Evolutionary conservation across 2,888 invertebrate species (phyloP).

Genomic region (Polydrusus pterygomalis): DNA sequence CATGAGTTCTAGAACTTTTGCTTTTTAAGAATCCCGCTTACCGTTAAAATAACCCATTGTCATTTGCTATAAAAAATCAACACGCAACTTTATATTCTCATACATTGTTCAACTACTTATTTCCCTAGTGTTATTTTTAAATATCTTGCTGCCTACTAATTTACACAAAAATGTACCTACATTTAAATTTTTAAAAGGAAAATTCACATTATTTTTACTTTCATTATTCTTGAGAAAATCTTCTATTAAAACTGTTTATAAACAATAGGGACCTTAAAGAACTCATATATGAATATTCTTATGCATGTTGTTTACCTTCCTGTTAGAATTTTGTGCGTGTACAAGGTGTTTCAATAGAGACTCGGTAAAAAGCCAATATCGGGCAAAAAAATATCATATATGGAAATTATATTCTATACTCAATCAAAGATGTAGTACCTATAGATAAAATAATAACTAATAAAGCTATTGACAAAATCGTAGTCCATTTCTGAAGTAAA

Average conservation of each 20-base stretch:
- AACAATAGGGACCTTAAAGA: conserved; percentile 2
- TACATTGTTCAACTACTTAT: neutral
- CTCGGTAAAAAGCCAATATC: too few species aligned
- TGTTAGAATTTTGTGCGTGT: neutral
- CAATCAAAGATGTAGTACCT: too few species aligned
- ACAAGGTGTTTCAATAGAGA: neutral
- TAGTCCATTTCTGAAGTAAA: too few species aligned
- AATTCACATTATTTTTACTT: conserved; percentile 16
- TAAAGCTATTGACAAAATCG: too few species aligned
- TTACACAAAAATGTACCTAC: neutral
- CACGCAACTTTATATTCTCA: neutral
- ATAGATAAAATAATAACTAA: too few species aligned
- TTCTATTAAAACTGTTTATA: neutral
- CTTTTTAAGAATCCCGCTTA: too few species aligned
- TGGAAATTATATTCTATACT: too few species aligned
- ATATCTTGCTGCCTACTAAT: neutral
- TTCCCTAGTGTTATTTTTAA: neutral
- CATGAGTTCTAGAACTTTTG: too few species aligned
- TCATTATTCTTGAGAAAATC: conserved; percentile 18
- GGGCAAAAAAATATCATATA: too few species aligned
- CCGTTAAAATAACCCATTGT: too few species aligned
- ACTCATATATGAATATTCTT: conserved; percentile 15
- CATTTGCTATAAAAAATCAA: neutral
- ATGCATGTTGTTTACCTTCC: neutral
- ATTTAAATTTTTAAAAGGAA: neutral